Percentiles rank a stretch among this genome's conserved stretches.
Conservation (phyloP, 2,113 vertebrate genomes). For the Chaetura pelagica region DNA sequence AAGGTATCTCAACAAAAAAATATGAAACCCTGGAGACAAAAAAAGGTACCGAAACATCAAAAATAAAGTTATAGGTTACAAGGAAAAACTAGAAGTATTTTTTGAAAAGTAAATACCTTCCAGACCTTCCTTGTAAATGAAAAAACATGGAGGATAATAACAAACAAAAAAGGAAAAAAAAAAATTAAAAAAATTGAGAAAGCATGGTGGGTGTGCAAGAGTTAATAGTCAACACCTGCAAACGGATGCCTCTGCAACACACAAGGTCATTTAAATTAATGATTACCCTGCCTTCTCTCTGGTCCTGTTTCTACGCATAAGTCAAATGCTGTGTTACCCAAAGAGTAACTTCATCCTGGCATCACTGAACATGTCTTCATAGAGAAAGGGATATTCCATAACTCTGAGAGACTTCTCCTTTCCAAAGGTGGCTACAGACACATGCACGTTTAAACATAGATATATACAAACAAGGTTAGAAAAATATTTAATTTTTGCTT, state of each 20-base stretch:
- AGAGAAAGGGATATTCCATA: not conserved
- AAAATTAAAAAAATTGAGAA: not conserved
- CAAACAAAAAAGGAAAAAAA: not conserved
- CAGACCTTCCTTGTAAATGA: not conserved
- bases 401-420: not conserved
- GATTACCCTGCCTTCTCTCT: conserved; percentile 21
- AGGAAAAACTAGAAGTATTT: not conserved
- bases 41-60: not conserved
- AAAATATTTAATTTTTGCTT: conserved; percentile 83
- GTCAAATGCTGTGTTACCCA: not conserved
- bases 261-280: conserved; percentile 32
- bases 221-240: conserved; percentile 16
- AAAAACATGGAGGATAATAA: not conserved
- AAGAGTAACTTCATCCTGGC: conserved; percentile 17
- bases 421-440: conserved; percentile 43
- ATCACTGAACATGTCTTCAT: conserved; percentile 1
- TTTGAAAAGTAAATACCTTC: not conserved
- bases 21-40: not conserved
- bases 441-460: conserved; percentile 55
- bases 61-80: not conserved
- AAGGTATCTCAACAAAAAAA: not conserved
- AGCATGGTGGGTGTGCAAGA: not conserved
- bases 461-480: conserved; percentile 80
- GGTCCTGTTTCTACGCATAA: conserved; percentile 20
- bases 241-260: not conserved